Base-by-base conservation (phyloP, 2,888 invertebrate genomes). In the Bombylius discolor region DNA sequence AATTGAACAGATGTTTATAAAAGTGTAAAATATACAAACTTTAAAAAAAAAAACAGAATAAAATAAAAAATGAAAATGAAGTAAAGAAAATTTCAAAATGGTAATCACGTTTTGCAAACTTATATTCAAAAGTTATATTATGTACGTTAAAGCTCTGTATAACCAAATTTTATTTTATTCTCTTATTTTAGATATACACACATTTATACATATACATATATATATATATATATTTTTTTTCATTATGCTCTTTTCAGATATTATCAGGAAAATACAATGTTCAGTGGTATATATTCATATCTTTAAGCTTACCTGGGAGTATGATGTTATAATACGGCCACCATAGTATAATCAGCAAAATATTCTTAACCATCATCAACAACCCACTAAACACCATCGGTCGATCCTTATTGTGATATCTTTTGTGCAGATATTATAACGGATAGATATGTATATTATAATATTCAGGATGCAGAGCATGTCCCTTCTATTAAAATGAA, bases 391-490 rank as follows among this genome's bases (percentile, higher is more conserved):
- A 42, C 48, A 36, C 32, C 5, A 32, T 23, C 31, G 31, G 31
- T 48, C 48, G 23, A 32, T 11, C 32, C 47, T 34, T 36, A 7
- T 36, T 36, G 23, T 23, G 39, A 44, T 9, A n/a, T 44, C 11
- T 5, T 49, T 23, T 48, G 23, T 49, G 49, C 49, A 12, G 33
- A 33, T n/a, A n/a, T 33, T 11, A 7, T 5, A 11, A 31, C 34
- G 34, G n/a, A 49, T 5, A 32, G 9, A 49, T 39, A 11, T 11
- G 11, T 42, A 42, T 42, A 42, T 42, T 5, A 55, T 59, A 56
- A 63, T 59, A 62, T 61, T 62, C 62, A 61, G 60, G 62, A 62
- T 63, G 62, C 63, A 62, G 59, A 62, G 61, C 63, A 63, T 63
- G 62, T 62, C 60, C 61, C 58, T 61, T 62, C 61, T 63, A 63